Conservation (phyloP, 1,140 invertebrate genomes). For the Uloborus diversus region DNA sequence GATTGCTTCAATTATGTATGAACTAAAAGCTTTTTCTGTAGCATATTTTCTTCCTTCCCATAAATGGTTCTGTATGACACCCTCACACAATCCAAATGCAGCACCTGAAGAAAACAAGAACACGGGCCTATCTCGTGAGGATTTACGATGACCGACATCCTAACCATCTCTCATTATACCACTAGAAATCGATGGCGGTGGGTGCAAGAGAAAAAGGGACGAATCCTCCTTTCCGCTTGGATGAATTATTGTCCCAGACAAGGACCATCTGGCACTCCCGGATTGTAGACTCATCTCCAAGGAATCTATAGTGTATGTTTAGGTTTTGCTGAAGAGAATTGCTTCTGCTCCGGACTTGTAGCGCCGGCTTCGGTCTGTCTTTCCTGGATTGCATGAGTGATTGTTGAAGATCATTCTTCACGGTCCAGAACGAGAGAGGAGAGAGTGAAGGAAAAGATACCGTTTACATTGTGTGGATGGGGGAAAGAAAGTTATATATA, state of each 20-base stretch:
- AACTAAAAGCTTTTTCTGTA: too few relatives aligned
- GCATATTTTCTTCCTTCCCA: too few relatives aligned
- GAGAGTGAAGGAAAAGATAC: too few relatives aligned
- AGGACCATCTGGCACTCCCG: slow-evolving; percentile 27
- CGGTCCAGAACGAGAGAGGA: too few relatives aligned
- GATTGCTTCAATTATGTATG: too few relatives aligned
- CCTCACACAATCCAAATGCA: background rate
- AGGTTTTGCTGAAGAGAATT: too few relatives aligned
- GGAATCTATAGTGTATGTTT: slow-evolving; percentile 5
- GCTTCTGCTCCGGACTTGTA: slow-evolving; percentile 17
- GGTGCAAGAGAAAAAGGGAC: background rate
- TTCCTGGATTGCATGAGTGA: slow-evolving; percentile 18
- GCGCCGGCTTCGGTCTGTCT: slow-evolving; percentile 1
- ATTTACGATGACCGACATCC: slow-evolving; percentile 20
- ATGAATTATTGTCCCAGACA: slow-evolving; percentile 30
- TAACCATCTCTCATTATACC: slow-evolving; percentile 23
- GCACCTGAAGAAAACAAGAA: background rate
- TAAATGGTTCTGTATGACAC: too few relatives aligned
- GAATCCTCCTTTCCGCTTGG: background rate
- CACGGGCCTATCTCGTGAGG: background rate
- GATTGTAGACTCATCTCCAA: slow-evolving; percentile 36
- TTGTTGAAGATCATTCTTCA: slow-evolving; percentile 15
- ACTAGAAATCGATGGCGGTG: slow-evolving; percentile 5
- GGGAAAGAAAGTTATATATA: too few relatives aligned
- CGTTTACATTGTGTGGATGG: background rate